These are phyloP conservation scores for Heliconius aoede DNA, from an alignment of 2,888 invertebrate species.

Conservation along the genomic window DNA sequence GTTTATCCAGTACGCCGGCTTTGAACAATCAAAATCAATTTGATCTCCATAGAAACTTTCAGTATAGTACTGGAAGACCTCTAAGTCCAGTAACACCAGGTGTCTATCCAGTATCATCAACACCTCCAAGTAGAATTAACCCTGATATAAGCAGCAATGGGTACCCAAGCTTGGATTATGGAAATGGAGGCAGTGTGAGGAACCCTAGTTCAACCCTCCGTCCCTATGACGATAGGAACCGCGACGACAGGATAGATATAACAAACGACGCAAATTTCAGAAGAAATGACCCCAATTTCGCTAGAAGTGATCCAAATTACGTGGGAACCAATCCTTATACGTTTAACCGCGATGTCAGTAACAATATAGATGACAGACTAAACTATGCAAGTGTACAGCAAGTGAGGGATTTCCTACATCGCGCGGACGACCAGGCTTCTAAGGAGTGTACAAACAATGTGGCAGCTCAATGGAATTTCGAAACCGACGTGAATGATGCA, in stretches of 20 bases:
- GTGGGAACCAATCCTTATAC: slow-evolving; percentile 75
- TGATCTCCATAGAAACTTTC: slow-evolving; percentile 67
- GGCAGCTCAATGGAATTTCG: slow-evolving; percentile 95
- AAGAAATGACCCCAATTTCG: slow-evolving; percentile 80
- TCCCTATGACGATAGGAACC: slow-evolving; percentile 62
- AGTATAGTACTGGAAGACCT: slow-evolving; percentile 67
- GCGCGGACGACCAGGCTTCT: slow-evolving; percentile 89
- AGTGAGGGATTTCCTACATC: slow-evolving; percentile 85
- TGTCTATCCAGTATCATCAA: slow-evolving; percentile 69
- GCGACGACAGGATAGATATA: slow-evolving; percentile 76
- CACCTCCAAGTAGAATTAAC: slow-evolving; percentile 67
- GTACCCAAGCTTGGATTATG: slow-evolving; percentile 68
- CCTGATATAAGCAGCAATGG: slow-evolving; percentile 80
- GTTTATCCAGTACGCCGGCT: slow-evolving; percentile 69
- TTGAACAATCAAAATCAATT: slow-evolving; percentile 75
- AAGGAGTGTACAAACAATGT: slow-evolving; percentile 93
- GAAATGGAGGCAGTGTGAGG: slow-evolving; percentile 56
- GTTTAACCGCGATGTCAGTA: slow-evolving; percentile 70
- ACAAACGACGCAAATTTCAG: slow-evolving; percentile 77
- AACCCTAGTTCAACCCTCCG: slow-evolving; percentile 66
- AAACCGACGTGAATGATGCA: slow-evolving; percentile 92
- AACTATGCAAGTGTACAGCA: slow-evolving; percentile 76
- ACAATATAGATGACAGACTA: slow-evolving; percentile 71
- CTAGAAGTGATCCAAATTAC: slow-evolving; percentile 74
- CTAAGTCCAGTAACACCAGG: slow-evolving; percentile 61